Evolutionary conservation across 2,888 invertebrate species (phyloP), one percentile per base, ranked within the genome.

Genomic region (Drosophila nigricruria): DNA sequence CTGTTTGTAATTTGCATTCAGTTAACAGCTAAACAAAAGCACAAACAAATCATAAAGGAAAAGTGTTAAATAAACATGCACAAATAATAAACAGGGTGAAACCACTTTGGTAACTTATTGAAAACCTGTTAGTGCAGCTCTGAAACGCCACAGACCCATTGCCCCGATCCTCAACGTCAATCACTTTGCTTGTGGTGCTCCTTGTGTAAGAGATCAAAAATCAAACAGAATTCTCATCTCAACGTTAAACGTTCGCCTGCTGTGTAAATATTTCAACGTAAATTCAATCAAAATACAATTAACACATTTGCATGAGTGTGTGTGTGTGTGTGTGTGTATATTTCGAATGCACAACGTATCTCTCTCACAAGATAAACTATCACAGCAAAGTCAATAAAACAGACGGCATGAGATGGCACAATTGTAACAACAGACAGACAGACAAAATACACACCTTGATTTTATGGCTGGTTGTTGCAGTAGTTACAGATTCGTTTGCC

Each of bases 281-380:
- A 67, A 64, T 85, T 88, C 81, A 88, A 90, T 86, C 86, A 90
- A 71, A 88, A 82, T 68, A 73, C 80, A 88, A 88, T 86, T 90
- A 90, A 90, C 83, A 80, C 82, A 86, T 75, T 78, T 77, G 45
- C 62, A 50, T 42, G 40, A 30, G 20, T 52, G 50, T 60, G 32
- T 20, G 36, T 10, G 3, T n/a, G 14, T 0, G 34, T 32, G 40
- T 52, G 54, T 65, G 53, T 58, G 47, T 71, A 25, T 60, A 40
- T 43, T 34, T 36, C 64, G 61, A 14, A 63, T 53, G 40, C 27
- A 32, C 43, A 18, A 49, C 61, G 60, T 63, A 63, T 68, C 30
- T 73, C 32, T 47, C 47, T 62, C 60, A 71, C 67, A 74, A 71
- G 71, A 78, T 73, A 83, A 83, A 83, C 89, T 80, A 83, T 70